Evolutionary conservation across 2,797 vertebrate genomes (phyloP).

Genomic region (Salmo trutta): DNA sequence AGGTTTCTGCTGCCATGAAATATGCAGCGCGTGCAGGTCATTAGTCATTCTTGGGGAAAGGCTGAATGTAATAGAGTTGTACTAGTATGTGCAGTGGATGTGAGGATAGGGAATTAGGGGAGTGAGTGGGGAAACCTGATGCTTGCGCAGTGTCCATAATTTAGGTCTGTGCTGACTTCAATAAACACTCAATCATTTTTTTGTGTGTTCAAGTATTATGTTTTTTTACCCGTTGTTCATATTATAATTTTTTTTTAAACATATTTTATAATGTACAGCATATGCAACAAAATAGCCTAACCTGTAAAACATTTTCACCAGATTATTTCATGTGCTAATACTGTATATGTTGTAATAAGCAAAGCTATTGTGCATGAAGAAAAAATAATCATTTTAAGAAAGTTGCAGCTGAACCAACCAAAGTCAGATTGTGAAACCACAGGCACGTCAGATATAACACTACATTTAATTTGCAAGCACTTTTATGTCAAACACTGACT

Average conservation of each 20-base stretch:
- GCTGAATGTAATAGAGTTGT: background rate
- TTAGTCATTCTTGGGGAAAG: conserved; percentile 19
- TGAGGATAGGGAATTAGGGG: background rate
- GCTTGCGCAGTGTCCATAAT: background rate
- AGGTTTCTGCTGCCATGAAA: conserved; percentile 31
- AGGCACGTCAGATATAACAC: conserved; percentile 18
- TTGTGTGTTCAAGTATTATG: background rate
- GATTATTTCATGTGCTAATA: background rate
- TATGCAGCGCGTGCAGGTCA: conserved; percentile 26
- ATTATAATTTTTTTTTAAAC: background rate
- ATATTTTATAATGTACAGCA: background rate
- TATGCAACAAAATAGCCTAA: background rate
- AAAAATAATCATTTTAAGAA: background rate
- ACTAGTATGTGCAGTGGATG: background rate
- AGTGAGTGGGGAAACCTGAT: background rate
- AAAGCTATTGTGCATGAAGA: background rate
- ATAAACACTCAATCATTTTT: background rate
- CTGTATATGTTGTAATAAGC: background rate
- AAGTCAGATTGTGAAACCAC: background rate
- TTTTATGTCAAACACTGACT: conserved; percentile 8
- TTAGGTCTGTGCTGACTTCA: background rate
- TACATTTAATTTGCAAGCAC: conserved; percentile 41
- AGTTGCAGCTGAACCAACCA: background rate
- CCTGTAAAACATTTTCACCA: background rate
- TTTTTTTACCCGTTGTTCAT: too few species aligned